Conservation (phyloP, 2,113 vertebrate genomes). For the Leptodactylus fuscus region DNA sequence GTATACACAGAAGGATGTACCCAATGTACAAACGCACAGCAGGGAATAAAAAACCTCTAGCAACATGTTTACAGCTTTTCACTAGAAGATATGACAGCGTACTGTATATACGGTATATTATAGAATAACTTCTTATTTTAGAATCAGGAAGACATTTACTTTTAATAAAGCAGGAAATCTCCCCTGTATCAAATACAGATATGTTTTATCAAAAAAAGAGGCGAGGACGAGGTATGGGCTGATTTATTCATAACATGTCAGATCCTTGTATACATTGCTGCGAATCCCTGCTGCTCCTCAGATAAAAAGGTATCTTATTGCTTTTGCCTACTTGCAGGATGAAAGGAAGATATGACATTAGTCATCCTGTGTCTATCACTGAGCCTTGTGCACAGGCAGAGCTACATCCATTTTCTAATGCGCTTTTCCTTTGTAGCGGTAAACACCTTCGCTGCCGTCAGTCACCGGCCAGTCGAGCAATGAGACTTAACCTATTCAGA, state of each 20-base stretch:
- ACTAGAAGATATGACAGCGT: too few relatives aligned
- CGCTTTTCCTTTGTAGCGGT: neutral
- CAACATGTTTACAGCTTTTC: too few relatives aligned
- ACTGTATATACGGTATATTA: too few relatives aligned
- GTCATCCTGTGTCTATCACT: neutral
- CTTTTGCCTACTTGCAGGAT: slow-evolving; percentile 8
- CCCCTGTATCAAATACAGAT: neutral
- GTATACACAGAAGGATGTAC: too few relatives aligned
- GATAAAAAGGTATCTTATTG: slow-evolving; percentile 12
- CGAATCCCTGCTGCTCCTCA: neutral
- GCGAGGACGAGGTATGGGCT: neutral
- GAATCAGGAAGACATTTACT: neutral
- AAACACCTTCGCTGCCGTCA: neutral
- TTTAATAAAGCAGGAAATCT: neutral
- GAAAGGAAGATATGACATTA: neutral
- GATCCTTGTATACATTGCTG: neutral
- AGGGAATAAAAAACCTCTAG: too few relatives aligned
- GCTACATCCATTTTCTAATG: neutral
- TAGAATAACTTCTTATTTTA: too few relatives aligned
- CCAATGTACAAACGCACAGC: too few relatives aligned
- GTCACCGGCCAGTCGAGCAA: neutral
- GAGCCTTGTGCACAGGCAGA: neutral
- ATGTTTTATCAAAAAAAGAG: neutral
- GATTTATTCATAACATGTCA: slow-evolving; percentile 14
- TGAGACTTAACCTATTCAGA: neutral